Evolutionary conservation across 1,140 invertebrate genomes (phyloP), one percentile per base, ranked within the genome.

Genomic region (Drosophila baimaii): DNA sequence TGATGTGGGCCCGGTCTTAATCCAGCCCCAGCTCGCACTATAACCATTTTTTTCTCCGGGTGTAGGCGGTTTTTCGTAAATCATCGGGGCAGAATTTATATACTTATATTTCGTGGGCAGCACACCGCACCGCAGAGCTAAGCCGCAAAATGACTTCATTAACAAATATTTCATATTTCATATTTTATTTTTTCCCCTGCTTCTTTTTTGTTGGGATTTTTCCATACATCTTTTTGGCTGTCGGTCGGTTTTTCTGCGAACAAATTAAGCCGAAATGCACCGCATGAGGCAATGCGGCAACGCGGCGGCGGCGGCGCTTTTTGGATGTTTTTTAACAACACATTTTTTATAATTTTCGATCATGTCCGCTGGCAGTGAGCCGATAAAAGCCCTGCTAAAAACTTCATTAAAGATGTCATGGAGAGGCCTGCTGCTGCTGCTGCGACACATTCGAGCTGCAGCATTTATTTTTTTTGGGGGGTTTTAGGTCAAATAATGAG

Each of bases 61-160:
- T 54, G 72, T 74, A 75, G 72, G 70, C 55, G 66, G 51, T 39
- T 66, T 35, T 72, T 57, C 52, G 63, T 66, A 66, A 55, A 68
- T 72, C 44, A 72, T 72, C 62, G 19, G 33, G 66, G 51, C 52
- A 33, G n/a, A 35, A 44, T 83, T 78, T 66, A 59, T 59, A 41
- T 64, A 56, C 64, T 70, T 46, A 27, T 41, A 49, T 33, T 78
- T 54, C 56, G 81, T 86, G 66, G 62, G 75, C 66, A 72, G 31
- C 49, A 21, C 23, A 0, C 25, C 15, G 23, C 44, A 25, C 47
- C 49, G 29, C 49, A 65, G 79, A 65, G 79, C 84, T 89, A 63
- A 88, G 83, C 83, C 84, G 84, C 84, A 80, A 88, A 89, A 89
- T 89, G 84, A 89, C 84, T 89, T 89, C 84, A 89, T 89, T 89